Base-by-base conservation (phyloP, 2,797 vertebrate genomes). In the Macroramphosus scolopax region DNA sequence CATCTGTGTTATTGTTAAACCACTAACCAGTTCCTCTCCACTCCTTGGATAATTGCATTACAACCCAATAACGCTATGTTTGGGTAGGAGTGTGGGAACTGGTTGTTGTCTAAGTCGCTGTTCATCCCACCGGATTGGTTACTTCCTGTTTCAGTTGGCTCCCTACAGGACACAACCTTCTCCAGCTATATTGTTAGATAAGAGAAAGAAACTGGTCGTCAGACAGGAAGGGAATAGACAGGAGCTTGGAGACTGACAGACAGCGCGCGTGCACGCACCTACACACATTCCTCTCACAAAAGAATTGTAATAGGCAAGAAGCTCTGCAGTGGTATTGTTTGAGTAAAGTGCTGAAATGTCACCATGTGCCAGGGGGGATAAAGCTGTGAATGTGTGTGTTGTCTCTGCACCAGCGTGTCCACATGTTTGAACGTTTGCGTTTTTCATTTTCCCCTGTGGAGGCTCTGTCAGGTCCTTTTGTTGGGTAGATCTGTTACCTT, bases 301-400 rank as follows among this genome's bases (percentile, higher is more conserved):
- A 43, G 34, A 58, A 44, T 6, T 26, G 31, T 29, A 36, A 64
- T 6, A 49, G 22, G 17, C 12, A 46, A 43, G 53, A 52, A 46
- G 33, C 20, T n/a, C n/a, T n/a, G 14, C 46, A 8, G 45, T 18
- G n/a, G 39, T 24, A 43, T 47, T 46, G 63, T 71, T 39, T 64
- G 50, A 32, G 38, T 28, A 32, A 47, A 69, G 64, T 71, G 66
- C 37, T 56, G 60, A 87, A 87, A 85, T 85, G 73, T 77, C 75
- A 80, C 46, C 14, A 29, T 53, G 31, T 42, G 63, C 78, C 69
- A 32, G 7, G 16, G 72, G 75, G 43, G 33, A 46, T 41, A 54
- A 60, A 49, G 49, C 51, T 45, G 7, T 9, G 35, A 48, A 20
- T 57, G 30, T 59, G 63, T 58, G 56, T 58, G 48, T 54, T 62